Conservation (phyloP, 1,140 invertebrate species). For the Neuroterus valhalla region DNA sequence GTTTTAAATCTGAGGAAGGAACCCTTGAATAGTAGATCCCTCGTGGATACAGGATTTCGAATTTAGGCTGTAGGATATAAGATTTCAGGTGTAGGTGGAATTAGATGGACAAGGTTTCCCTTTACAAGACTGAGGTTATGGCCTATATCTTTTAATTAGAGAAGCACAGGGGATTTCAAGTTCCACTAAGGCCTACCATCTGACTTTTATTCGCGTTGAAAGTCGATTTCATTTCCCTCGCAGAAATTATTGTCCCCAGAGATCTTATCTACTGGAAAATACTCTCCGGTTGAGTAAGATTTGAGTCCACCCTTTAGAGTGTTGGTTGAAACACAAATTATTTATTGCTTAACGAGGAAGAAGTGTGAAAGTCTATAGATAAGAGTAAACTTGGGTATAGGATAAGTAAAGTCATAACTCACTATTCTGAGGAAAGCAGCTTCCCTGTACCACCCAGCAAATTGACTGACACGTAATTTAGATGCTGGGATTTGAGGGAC, state of each 20-base stretch:
- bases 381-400: background rate
- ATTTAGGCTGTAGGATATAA: conserved; percentile 10
- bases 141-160: conserved; percentile 2
- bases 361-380: background rate
- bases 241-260: background rate
- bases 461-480: too few species aligned
- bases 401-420: background rate
- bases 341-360: background rate
- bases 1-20: background rate
- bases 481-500: too few species aligned
- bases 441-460: background rate
- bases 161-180: background rate
- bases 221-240: background rate
- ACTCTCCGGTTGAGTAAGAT: background rate
- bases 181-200: background rate
- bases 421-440: background rate
- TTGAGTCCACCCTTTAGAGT: background rate
- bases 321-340: background rate
- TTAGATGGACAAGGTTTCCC: conserved; percentile 14
- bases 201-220: conserved; percentile 4
- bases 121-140: background rate
- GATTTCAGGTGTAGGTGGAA: conserved; percentile 9
- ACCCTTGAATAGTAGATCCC: background rate
- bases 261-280: background rate
- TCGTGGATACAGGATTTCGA: background rate